Evolutionary conservation across 2,888 invertebrate species (phyloP).

Genomic region (Zaprionus lineosus): DNA sequence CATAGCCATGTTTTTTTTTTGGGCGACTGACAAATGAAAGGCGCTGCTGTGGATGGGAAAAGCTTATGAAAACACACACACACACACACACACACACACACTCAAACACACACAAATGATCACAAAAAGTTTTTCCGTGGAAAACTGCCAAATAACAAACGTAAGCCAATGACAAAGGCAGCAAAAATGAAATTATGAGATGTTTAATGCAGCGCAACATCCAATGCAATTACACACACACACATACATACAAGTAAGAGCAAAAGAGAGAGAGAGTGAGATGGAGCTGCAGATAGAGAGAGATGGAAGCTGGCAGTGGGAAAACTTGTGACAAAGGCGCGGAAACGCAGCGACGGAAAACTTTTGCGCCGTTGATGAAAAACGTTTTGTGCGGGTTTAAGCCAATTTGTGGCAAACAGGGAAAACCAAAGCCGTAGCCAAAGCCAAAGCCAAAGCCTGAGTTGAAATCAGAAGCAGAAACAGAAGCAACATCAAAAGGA

Average conservation of each 20-base stretch:
- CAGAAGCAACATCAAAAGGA: too few species aligned
- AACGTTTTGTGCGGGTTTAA: constrained; percentile 72
- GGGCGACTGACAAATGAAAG: too few species aligned
- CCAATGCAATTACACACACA: constrained; percentile 66
- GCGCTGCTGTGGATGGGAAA: too few species aligned
- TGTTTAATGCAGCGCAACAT: constrained; percentile 74
- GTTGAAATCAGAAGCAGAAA: constrained; percentile 5
- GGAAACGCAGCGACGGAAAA: constrained; percentile 62
- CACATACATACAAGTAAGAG: not conserved
- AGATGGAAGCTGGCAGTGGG: too few species aligned
- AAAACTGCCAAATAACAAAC: constrained; percentile 47
- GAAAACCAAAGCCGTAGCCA: constrained; percentile 30
- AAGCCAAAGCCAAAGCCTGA: constrained; percentile 31
- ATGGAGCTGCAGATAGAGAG: not conserved
- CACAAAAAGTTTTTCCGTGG: constrained; percentile 47
- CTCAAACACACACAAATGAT: constrained; percentile 6
- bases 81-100: not conserved
- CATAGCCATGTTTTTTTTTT: too few species aligned
- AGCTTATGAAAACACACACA: constrained; percentile 34
- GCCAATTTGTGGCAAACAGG: constrained; percentile 71
- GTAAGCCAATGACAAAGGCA: constrained; percentile 59
- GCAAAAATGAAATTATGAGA: constrained; percentile 61
- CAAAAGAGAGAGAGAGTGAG: not conserved
- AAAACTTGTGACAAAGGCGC: constrained; percentile 69
- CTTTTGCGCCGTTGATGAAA: constrained; percentile 59